Conservation (phyloP, 2,888 invertebrate species). For the Aphrophora alni region DNA sequence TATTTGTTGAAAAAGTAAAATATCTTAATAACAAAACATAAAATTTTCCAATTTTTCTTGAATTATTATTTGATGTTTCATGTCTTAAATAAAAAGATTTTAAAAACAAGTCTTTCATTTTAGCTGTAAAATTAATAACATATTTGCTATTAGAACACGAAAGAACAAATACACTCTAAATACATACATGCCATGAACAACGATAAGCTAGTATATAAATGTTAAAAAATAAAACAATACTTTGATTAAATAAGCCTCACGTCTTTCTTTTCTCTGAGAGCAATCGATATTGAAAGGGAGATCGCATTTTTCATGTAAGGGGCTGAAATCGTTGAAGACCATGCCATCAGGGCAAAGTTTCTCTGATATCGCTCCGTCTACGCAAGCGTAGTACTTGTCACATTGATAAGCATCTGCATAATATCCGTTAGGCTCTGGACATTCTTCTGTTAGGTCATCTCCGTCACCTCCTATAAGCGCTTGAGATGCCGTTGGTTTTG, state of each 20-base stretch:
- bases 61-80: no score
- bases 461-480: constrained; percentile 34
- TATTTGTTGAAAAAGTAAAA: no score
- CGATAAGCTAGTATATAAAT: no score
- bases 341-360: constrained; percentile 88
- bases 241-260: constrained; percentile 66
- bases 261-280: constrained; percentile 74
- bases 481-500: constrained; percentile 48
- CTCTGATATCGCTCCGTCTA: constrained; percentile 72
- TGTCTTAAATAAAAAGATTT: no score
- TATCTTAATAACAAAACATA: no score
- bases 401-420: constrained; percentile 87
- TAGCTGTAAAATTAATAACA: no score
- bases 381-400: constrained; percentile 86
- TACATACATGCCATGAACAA: no score
- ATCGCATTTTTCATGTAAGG: constrained; percentile 85
- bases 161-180: no score
- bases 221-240: no score
- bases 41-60: no score
- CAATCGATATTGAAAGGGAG: constrained; percentile 88
- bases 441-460: constrained; percentile 63
- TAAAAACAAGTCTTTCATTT: no score
- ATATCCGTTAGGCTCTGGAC: constrained; percentile 82
- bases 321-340: constrained; percentile 87
- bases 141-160: no score